Evolutionary conservation across 2,797 vertebrate genomes (phyloP).

Genomic region (Poliocrania exsul): DNA sequence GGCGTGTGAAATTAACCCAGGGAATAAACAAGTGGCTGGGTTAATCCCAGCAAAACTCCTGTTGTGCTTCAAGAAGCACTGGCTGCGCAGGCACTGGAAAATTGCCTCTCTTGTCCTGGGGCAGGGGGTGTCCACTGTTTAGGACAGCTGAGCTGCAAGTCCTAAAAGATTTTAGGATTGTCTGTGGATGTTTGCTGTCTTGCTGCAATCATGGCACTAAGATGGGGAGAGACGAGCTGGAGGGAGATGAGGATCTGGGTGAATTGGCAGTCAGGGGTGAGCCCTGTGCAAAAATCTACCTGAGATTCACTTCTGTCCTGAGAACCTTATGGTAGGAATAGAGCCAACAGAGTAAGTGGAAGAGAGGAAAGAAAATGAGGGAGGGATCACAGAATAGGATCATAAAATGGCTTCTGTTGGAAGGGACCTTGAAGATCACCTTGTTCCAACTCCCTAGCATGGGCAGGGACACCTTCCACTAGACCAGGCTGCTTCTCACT

Average conservation of each 20-base stretch:
- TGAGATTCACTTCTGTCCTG: neutral
- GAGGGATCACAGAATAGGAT: neutral
- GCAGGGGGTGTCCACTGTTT: neutral
- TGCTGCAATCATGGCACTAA: rapidly evolving
- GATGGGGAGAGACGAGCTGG: neutral
- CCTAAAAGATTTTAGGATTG: neutral
- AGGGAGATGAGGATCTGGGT: neutral
- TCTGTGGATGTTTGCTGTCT: neutral
- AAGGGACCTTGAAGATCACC: neutral
- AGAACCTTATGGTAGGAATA: neutral
- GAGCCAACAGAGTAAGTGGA: neutral
- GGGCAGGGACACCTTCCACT: neutral
- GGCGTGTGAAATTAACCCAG: slow-evolving; percentile 60
- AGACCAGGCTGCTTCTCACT: neutral
- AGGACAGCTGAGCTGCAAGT: neutral
- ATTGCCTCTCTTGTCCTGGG: neutral
- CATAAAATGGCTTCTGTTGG: neutral
- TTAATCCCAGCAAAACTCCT: slow-evolving; percentile 3
- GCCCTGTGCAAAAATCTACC: rapidly evolving
- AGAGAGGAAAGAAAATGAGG: neutral
- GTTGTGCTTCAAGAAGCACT: neutral
- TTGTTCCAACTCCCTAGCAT: no score
- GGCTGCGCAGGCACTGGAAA: neutral
- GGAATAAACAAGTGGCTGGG: slow-evolving; percentile 53
- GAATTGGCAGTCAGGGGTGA: neutral